These are phyloP conservation scores for Anolis sagrei DNA, from an alignment of 2,113 vertebrate species.

Conservation along the genomic window DNA sequence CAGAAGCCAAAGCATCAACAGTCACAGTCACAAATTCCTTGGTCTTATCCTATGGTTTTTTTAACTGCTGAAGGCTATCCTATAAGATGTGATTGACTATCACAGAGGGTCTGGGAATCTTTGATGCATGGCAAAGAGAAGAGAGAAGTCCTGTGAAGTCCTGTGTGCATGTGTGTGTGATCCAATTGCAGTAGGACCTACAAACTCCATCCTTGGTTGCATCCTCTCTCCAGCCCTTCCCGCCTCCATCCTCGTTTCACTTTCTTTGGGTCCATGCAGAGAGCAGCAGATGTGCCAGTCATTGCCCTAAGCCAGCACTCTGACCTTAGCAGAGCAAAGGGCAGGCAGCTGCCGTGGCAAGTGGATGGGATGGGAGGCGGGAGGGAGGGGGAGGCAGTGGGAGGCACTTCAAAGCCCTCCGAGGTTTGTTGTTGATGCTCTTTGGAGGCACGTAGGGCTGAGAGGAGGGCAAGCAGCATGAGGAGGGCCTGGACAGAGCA, in stretches of 20 bases:
- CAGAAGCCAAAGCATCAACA: background rate
- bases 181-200: background rate
- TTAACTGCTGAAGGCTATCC: background rate
- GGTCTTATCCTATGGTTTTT: background rate
- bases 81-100: background rate
- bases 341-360: slow-evolving; percentile 43
- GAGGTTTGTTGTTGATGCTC: background rate
- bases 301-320: slow-evolving; percentile 34
- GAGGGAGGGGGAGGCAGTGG: background rate
- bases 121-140: background rate
- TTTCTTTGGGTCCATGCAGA: slow-evolving; percentile 16
- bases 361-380: slow-evolving; percentile 18
- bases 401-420: slow-evolving; percentile 12
- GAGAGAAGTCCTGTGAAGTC: no score
- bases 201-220: background rate
- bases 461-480: background rate
- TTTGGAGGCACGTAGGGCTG: background rate
- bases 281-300: slow-evolving; percentile 37
- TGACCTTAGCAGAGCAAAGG: slow-evolving; percentile 49
- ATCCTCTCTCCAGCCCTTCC: background rate
- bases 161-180: background rate
- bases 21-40: background rate
- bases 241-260: background rate
- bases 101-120: background rate
- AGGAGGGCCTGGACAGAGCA: background rate